Conservation (phyloP, 2,113 vertebrate species). For the Garra rufa region DNA sequence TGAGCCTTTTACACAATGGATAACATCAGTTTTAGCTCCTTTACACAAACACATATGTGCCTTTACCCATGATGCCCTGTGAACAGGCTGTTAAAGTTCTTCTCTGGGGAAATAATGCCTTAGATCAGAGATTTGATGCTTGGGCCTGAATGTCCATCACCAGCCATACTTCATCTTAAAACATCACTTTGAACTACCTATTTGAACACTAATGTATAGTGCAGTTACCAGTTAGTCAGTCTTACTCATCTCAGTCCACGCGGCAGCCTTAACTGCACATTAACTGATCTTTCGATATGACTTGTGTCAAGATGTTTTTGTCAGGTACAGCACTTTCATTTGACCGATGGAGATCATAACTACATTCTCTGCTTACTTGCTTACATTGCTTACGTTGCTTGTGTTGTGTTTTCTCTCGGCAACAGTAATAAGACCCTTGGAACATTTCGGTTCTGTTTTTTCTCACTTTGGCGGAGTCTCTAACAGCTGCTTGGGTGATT, state of each 20-base stretch:
- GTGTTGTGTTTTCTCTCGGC: slow-evolving; percentile 44
- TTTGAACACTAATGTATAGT: slow-evolving; percentile 14
- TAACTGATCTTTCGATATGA: slow-evolving; percentile 24
- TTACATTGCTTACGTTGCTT: slow-evolving; percentile 14
- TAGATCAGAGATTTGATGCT: neutral
- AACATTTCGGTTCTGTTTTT: slow-evolving; percentile 51
- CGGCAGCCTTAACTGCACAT: neutral
- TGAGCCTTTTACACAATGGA: neutral
- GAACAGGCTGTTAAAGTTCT: neutral
- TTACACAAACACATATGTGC: slow-evolving; percentile 22
- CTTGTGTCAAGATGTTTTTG: slow-evolving; percentile 16
- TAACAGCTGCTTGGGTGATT: slow-evolving; percentile 49
- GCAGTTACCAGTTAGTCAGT: slow-evolving; percentile 40
- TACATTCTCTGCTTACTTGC: slow-evolving; percentile 3
- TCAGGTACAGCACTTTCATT: neutral
- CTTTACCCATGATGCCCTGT: slow-evolving; percentile 6
- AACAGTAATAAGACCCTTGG: slow-evolving; percentile 37
- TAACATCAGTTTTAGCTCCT: slow-evolving; percentile 7
- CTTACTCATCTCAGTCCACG: slow-evolving; percentile 34
- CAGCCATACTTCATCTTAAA: slow-evolving; percentile 21
- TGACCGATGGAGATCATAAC: neutral
- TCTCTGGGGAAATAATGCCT: neutral
- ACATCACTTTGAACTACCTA: slow-evolving; percentile 21
- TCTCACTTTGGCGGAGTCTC: slow-evolving; percentile 46
- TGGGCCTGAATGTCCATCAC: slow-evolving; percentile 6